Evolutionary conservation across 2,113 vertebrate genomes (phyloP).

Genomic region (Damaliscus lunatus): DNA sequence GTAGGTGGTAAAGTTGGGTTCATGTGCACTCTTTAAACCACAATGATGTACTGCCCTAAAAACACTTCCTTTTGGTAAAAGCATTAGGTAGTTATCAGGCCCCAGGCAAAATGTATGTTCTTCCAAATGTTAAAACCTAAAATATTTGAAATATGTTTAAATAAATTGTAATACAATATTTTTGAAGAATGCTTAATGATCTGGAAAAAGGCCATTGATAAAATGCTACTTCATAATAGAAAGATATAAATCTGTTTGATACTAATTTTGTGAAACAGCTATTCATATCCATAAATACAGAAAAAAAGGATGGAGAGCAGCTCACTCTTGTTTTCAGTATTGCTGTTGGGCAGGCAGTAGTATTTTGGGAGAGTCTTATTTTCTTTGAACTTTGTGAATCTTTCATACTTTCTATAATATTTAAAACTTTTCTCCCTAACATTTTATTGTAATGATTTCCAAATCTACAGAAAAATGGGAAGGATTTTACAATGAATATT

Average conservation of each 20-base stretch:
- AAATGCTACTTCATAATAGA: neutral
- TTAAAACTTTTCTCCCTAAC: neutral
- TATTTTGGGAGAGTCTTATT: neutral
- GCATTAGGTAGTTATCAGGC: neutral
- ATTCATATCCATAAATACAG: neutral
- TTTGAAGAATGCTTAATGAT: neutral
- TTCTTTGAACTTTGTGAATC: neutral
- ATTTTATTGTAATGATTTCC: neutral
- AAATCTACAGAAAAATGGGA: neutral
- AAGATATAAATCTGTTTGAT: neutral
- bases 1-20: neutral
- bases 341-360: neutral
- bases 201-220: neutral
- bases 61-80: neutral
- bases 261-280: constrained; percentile 2
- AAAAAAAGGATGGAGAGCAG: neutral
- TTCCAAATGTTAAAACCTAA: neutral
- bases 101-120: neutral
- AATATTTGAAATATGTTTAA: neutral
- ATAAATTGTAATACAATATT: neutral
- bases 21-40: neutral
- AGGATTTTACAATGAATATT: neutral
- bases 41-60: neutral
- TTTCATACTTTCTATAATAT: neutral
- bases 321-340: neutral